Evolutionary conservation across 1,140 invertebrate species (phyloP).

Genomic region (Atta texana): DNA sequence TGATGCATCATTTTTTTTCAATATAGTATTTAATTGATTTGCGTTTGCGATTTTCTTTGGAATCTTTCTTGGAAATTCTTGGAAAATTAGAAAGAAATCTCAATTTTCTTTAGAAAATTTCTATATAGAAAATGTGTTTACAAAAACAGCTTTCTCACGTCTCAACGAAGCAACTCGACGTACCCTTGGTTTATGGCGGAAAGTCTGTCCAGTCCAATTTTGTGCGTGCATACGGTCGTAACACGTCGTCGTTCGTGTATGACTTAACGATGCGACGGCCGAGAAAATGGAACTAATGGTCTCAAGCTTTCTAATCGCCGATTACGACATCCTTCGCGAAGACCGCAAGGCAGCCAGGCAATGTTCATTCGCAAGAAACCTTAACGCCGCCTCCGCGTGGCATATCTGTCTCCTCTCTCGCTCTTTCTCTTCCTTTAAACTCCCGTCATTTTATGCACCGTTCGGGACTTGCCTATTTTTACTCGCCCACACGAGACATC

Average conservation of each 20-base stretch:
- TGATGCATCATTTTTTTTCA: no score
- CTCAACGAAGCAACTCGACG: background rate
- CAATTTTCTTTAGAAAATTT: background rate
- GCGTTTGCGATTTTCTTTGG: background rate
- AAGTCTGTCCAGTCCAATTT: conserved; percentile 13
- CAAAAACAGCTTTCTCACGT: background rate
- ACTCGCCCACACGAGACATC: conserved; percentile 20
- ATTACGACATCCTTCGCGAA: conserved; percentile 51
- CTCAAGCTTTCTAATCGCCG: conserved; percentile 55
- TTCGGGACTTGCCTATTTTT: conserved; percentile 41
- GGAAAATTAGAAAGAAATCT: background rate
- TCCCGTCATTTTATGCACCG: conserved; percentile 37
- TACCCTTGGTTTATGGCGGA: background rate
- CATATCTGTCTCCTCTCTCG: background rate
- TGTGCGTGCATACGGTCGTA: conserved; percentile 3
- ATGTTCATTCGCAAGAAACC: conserved; percentile 17
- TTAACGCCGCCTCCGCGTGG: conserved; percentile 45
- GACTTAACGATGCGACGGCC: conserved; percentile 54
- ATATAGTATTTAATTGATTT: background rate
- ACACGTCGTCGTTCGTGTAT: conserved; percentile 31
- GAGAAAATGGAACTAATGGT: conserved; percentile 56
- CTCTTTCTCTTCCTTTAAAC: conserved; percentile 34
- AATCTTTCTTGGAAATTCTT: background rate
- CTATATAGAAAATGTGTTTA: background rate
- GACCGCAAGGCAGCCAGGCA: conserved; percentile 38